Evolutionary conservation across 2,113 vertebrate genomes (phyloP).

Genomic region (Orthonyx spaldingii): DNA sequence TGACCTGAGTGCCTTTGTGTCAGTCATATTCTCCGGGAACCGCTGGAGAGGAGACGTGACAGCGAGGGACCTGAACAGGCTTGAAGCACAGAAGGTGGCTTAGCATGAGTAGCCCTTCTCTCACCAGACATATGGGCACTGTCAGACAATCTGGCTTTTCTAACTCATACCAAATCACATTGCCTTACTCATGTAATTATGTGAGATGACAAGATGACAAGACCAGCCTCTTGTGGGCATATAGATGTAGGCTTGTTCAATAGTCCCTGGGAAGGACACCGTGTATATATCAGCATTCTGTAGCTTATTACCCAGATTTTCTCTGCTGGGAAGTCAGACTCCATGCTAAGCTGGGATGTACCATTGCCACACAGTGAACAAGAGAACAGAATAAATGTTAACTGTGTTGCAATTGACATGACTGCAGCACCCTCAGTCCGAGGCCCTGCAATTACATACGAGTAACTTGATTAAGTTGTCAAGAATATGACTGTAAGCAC

Average conservation of each 20-base stretch:
- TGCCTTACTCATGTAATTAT: background rate
- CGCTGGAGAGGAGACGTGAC: background rate
- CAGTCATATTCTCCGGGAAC: background rate
- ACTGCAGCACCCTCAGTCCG: background rate
- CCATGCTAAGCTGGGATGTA: background rate
- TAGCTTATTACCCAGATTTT: background rate
- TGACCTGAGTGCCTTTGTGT: rapidly evolving
- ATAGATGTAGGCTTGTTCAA: background rate
- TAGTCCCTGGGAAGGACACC: background rate
- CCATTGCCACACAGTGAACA: background rate
- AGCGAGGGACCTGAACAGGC: background rate
- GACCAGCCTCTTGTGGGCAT: background rate
- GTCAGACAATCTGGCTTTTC: background rate
- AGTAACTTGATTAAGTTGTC: background rate
- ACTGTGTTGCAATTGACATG: background rate
- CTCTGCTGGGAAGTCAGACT: background rate
- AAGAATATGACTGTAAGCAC: background rate
- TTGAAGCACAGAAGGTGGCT: rapidly evolving
- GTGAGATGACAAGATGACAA: background rate
- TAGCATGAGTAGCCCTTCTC: background rate
- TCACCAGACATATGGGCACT: background rate
- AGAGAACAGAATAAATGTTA: background rate
- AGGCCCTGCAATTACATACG: background rate
- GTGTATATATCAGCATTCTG: background rate
- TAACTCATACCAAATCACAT: background rate